These are phyloP conservation scores for Taxidea taxus DNA, from an alignment of 2,113 vertebrate genomes.

Conservation along the genomic window DNA sequence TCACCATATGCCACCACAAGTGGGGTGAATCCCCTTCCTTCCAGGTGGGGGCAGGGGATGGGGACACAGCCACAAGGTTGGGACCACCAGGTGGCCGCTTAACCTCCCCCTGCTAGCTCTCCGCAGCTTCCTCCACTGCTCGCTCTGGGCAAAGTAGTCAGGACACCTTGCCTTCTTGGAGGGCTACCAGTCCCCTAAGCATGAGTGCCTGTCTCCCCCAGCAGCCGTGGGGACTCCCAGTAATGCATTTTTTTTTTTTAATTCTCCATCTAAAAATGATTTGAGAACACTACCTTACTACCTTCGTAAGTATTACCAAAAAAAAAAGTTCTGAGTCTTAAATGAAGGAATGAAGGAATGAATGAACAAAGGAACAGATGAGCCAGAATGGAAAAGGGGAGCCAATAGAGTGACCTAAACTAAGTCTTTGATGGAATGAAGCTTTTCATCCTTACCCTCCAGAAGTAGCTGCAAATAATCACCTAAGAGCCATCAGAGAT, in stretches of 20 bases:
- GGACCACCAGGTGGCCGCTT: no score
- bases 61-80: neutral
- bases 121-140: slow-evolving; percentile 94
- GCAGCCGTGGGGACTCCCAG: no score
- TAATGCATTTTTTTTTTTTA: neutral
- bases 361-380: neutral
- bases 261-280: neutral
- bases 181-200: slow-evolving; percentile 94
- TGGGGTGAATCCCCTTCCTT: no score
- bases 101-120: slow-evolving; percentile 96
- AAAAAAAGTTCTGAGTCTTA: neutral
- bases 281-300: neutral
- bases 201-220: neutral
- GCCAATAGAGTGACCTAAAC: neutral
- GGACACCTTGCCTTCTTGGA: slow-evolving; percentile 96
- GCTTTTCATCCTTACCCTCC: neutral
- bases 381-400: neutral
- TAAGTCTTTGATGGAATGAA: neutral
- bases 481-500: neutral
- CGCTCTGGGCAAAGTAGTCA: slow-evolving; percentile 96
- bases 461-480: neutral
- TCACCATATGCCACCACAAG: neutral
- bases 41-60: no score
- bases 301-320: neutral
- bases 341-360: neutral